Evolutionary conservation across 2,113 vertebrate species (phyloP).

Genomic region (Mastomys natalensis): DNA sequence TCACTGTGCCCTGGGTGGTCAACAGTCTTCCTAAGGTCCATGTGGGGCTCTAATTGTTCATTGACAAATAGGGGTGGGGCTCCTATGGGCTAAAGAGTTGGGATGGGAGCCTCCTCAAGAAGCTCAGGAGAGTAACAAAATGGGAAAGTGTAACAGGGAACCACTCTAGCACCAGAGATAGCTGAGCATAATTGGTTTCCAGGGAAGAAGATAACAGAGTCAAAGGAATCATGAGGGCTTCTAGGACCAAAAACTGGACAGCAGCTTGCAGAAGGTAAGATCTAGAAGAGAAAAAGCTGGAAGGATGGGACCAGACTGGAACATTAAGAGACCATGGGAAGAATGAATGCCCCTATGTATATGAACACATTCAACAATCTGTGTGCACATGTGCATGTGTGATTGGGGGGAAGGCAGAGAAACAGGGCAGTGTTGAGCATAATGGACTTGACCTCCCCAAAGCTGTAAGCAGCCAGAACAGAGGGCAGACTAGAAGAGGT

Average conservation of each 20-base stretch:
- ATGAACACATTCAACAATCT: no score
- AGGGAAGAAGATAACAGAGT: background rate
- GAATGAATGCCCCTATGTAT: background rate
- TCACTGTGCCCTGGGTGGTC: background rate
- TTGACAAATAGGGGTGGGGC: background rate
- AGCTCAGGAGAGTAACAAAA: background rate
- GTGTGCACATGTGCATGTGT: background rate
- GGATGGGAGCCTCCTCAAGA: background rate
- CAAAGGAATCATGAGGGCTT: background rate
- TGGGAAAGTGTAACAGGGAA: background rate
- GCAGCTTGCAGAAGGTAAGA: background rate
- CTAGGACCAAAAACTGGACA: background rate
- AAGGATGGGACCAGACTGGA: background rate
- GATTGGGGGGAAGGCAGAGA: background rate
- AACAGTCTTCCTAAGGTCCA: background rate
- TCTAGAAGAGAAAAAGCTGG: no score
- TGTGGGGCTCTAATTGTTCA: background rate
- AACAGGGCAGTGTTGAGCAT: background rate
- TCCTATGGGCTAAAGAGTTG: accelerated
- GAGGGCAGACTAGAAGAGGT: background rate
- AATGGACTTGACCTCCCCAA: background rate
- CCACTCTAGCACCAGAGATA: background rate
- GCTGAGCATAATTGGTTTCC: background rate
- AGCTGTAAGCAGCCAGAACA: background rate
- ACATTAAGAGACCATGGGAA: background rate